Evolutionary conservation across 2,797 vertebrate species (phyloP), one percentile per base, ranked within the genome.

Genomic region (Lepus townsendii): DNA sequence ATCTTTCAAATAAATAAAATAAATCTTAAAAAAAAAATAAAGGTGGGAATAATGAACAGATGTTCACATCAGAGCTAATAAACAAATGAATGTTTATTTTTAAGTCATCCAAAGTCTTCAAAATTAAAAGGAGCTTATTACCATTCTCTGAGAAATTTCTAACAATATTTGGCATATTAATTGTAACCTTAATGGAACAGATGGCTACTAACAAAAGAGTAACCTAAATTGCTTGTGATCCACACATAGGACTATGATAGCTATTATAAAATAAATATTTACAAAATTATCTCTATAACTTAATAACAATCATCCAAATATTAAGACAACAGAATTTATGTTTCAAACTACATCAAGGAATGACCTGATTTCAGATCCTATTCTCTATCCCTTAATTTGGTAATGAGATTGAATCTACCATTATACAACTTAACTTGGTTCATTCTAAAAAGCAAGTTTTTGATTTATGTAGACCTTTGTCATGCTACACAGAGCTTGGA

Each of bases 21-120:
- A 42, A 42, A 42, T 42, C 42, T 42, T 42, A 42, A 42, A 42
- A 42, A 42, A 7, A 42, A 42, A 42, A 42, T 42, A 42, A 72
- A 89, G 7, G 27, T 62, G 2, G 12, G 50, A 85, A 83, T 65
- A 83, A 50, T 73, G 35, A 86, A 47, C 54, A 88, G 63, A 91
- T 63, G 42, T 89, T 91, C 78, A 79, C 54, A 92, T 88, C 52
- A 80, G 84, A 87, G 52, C 19, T 79, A 88, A 84, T 77, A 90
- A 52, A 80, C 5, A 82, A 87, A 93, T 42, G 7, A 16, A 63
- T 9, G 30, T 93, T 94, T 62, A 90, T 69, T 93, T 79, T 92
- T 88, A 50, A 85, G 66, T 93, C 52, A 83, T 17, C 22, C 77
- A 94, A 85, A 94, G 24, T 75, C 57, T 91, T 93, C 83, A 76